phyloP scores from a whole-genome alignment of 1,140 invertebrate genomes.

The Philaenus spumarius region DNA sequence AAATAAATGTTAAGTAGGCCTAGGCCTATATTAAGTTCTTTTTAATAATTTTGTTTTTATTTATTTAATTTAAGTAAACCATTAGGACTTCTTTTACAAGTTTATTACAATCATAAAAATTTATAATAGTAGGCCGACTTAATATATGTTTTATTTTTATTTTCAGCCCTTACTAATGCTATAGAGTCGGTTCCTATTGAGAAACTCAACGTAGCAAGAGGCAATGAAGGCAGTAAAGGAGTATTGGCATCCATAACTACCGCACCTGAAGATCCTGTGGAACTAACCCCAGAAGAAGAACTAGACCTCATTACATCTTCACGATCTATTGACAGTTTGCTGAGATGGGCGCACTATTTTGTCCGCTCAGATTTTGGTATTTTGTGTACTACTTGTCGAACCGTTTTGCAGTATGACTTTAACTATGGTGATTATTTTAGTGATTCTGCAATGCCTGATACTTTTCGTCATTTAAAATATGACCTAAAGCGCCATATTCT shows the following conservation, averaged over 20 bases:
- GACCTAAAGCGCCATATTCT: neutral
- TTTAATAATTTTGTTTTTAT: too few species aligned
- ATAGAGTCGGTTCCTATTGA: neutral
- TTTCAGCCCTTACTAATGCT: slow-evolving; percentile 1
- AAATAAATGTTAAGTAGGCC: too few species aligned
- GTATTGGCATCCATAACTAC: too few species aligned
- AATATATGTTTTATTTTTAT: neutral
- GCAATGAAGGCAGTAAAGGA: neutral
- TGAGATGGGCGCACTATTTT: too few species aligned
- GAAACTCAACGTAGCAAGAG: neutral
- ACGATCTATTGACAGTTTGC: neutral
- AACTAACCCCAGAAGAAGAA: too few species aligned
- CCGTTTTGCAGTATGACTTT: neutral
- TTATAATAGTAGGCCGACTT: too few species aligned
- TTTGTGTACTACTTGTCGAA: neutral
- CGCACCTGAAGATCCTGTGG: too few species aligned
- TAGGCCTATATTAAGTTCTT: too few species aligned
- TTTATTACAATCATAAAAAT: too few species aligned
- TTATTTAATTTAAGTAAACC: too few species aligned
- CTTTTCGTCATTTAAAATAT: neutral
- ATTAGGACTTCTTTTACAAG: too few species aligned
- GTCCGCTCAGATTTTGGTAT: neutral
- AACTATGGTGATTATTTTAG: neutral
- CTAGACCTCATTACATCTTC: neutral
- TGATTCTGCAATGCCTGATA: neutral